Evolutionary conservation across 2,888 invertebrate genomes (phyloP).

Genomic region (Branchipolynoe longqiensis): DNA sequence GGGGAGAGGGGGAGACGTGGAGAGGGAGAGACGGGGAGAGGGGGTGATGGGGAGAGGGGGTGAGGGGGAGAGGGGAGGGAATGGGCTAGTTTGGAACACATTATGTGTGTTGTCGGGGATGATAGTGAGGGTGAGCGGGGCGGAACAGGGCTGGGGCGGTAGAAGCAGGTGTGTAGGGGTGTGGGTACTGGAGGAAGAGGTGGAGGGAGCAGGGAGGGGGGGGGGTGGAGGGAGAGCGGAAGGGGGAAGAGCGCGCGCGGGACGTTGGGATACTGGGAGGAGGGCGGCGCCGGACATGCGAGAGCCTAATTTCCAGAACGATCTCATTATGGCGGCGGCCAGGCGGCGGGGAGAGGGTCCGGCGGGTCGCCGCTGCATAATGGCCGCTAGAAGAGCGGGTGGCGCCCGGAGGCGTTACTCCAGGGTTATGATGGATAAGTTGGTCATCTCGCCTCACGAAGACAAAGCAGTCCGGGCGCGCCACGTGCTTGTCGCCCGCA

Average conservation of each 20-base stretch:
- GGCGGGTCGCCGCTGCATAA: neutral
- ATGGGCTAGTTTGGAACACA: neutral
- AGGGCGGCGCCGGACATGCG: conserved; percentile 25
- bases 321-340: conserved; percentile 43
- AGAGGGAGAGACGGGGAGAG: neutral
- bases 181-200: too few species aligned
- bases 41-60: neutral
- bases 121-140: neutral
- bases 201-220: neutral
- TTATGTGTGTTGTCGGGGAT: too few species aligned
- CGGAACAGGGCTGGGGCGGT: neutral
- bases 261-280: neutral
- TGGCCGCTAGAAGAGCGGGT: neutral
- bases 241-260: neutral
- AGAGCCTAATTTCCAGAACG: conserved; percentile 29
- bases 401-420: neutral
- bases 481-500: conserved; percentile 35
- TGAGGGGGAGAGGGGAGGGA: neutral
- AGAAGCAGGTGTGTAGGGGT: too few species aligned
- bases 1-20: neutral
- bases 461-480: conserved; percentile 44
- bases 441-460: conserved; percentile 50
- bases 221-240: neutral
- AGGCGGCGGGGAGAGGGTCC: neutral
- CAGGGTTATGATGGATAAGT: conserved; percentile 45